Evolutionary conservation across 2,113 vertebrate species (phyloP).

Genomic region (Recurvirostra avosetta): DNA sequence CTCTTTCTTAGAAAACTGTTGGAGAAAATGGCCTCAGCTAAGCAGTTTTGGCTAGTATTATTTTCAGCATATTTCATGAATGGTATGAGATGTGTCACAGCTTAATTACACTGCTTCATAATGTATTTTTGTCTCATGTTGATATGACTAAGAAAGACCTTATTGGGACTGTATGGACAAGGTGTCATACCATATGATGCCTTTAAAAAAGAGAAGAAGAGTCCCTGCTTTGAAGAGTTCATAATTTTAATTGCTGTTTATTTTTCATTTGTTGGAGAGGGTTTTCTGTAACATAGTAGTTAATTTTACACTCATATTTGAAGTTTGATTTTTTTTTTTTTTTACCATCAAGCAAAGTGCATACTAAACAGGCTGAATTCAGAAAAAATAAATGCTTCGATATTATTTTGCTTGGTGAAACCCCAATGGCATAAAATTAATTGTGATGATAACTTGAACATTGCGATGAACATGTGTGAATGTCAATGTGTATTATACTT

Average conservation of each 20-base stretch:
- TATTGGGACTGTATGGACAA: background rate
- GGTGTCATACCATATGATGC: background rate
- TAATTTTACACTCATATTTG: constrained; percentile 5
- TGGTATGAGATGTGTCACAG: background rate
- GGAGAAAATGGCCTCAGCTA: background rate
- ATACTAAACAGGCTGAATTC: constrained; percentile 14
- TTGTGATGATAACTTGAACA: background rate
- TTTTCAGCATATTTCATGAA: background rate
- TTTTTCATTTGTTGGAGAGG: constrained; percentile 7
- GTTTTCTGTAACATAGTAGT: background rate
- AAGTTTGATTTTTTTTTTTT: background rate
- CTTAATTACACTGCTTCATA: background rate
- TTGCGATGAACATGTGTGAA: background rate
- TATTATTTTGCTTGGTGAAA: constrained; percentile 40
- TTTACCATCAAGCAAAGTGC: constrained; percentile 2
- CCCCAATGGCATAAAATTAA: constrained; percentile 25
- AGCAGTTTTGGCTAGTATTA: background rate
- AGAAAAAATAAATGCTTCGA: constrained; percentile 23
- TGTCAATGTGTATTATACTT: background rate
- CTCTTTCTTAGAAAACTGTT: background rate
- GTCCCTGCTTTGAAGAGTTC: background rate
- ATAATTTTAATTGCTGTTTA: background rate
- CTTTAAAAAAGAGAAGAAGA: background rate
- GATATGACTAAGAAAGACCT: background rate
- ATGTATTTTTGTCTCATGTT: background rate